Evolutionary conservation across 2,888 invertebrate species (phyloP).

Genomic region (Gonocerus acuteangulatus): DNA sequence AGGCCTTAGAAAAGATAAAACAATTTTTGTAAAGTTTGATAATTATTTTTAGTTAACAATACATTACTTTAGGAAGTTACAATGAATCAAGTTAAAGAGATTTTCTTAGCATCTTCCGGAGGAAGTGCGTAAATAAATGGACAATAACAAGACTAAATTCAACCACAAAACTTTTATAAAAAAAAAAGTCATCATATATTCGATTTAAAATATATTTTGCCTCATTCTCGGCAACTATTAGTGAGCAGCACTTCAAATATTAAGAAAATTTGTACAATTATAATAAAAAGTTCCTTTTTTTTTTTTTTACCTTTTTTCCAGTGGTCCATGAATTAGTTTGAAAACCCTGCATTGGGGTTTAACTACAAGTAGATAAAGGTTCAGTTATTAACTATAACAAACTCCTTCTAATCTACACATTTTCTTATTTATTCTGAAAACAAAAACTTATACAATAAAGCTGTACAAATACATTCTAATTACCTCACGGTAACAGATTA

Average conservation of each 20-base stretch:
- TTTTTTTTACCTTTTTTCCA: not conserved
- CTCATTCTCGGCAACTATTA: not conserved
- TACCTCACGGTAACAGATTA: constrained; percentile 23
- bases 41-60: too few relatives aligned
- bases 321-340: constrained; percentile 19
- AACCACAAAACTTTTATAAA: not conserved
- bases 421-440: constrained; percentile 25
- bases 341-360: not conserved
- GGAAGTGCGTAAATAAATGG: too few relatives aligned
- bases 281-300: too few relatives aligned
- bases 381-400: constrained; percentile 8
- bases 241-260: not conserved
- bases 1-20: too few relatives aligned
- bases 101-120: too few relatives aligned
- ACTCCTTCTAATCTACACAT: constrained; percentile 10
- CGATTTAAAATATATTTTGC: constrained; percentile 1
- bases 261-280: not conserved
- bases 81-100: too few relatives aligned
- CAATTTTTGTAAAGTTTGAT: too few relatives aligned
- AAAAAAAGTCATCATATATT: not conserved
- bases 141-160: not conserved
- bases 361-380: constrained; percentile 9
- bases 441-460: constrained; percentile 23
- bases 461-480: constrained; percentile 25
- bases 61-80: too few relatives aligned